Evolutionary conservation across 2,113 vertebrate genomes (phyloP).

Genomic region (Ranitomeya imitator): DNA sequence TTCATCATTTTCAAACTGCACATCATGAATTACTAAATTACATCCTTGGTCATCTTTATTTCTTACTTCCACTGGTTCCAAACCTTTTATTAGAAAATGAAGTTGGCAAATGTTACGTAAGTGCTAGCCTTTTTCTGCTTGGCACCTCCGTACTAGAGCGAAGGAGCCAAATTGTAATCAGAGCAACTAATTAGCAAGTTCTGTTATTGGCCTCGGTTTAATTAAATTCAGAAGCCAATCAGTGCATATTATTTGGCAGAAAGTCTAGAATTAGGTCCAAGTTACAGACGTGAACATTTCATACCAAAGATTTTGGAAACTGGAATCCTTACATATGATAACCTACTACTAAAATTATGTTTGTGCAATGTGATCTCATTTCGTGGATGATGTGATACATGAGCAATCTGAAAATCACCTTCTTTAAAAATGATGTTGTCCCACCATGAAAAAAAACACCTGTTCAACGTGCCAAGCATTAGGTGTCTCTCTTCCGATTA

Average conservation of each 20-base stretch:
- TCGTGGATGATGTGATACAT: too few relatives aligned
- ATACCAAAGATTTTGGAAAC: background rate
- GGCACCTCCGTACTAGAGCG: slow-evolving; percentile 6
- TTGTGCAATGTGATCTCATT: too few relatives aligned
- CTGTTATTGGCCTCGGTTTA: slow-evolving; percentile 21
- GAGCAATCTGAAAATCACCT: too few relatives aligned
- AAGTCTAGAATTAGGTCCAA: background rate
- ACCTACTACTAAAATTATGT: background rate
- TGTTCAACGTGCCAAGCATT: too few relatives aligned
- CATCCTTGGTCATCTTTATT: slow-evolving; percentile 29
- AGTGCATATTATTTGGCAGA: slow-evolving; percentile 27
- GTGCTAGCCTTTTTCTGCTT: slow-evolving; percentile 18
- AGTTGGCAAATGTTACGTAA: slow-evolving; percentile 27
- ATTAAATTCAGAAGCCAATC: slow-evolving; percentile 37
- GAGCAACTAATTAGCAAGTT: slow-evolving; percentile 27
- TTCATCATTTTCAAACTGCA: background rate
- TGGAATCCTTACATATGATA: background rate
- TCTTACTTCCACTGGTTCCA: slow-evolving; percentile 11
- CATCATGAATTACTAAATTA: slow-evolving; percentile 1
- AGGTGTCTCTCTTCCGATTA: too few relatives aligned
- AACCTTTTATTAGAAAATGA: slow-evolving; percentile 32
- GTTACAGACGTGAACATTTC: background rate
- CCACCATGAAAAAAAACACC: too few relatives aligned
- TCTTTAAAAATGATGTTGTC: too few relatives aligned
- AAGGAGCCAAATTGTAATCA: slow-evolving; percentile 21